Conservation (phyloP, 1,140 invertebrate species). For the Helicoverpa zea region DNA sequence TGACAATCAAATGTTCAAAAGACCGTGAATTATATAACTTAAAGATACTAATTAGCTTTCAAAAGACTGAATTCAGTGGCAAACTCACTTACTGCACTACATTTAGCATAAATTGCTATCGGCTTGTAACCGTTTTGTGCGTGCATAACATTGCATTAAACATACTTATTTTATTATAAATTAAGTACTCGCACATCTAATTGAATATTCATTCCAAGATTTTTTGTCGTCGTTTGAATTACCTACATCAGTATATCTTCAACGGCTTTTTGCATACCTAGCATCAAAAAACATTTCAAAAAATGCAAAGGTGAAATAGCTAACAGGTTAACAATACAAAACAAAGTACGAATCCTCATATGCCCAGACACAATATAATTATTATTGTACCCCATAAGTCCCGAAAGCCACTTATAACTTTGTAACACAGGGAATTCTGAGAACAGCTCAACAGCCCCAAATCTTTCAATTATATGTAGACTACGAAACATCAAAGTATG, state of each 20-base stretch:
- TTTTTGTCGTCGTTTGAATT: no score
- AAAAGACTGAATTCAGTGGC: neutral
- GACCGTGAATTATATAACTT: neutral
- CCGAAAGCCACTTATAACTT: no score
- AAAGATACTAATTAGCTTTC: neutral
- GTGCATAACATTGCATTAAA: neutral
- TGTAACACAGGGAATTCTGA: neutral
- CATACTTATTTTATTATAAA: neutral
- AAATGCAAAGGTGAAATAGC: no score
- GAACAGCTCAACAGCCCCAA: neutral
- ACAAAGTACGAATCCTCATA: no score
- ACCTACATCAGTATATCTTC: no score
- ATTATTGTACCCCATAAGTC: no score
- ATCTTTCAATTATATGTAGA: neutral
- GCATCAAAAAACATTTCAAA: no score
- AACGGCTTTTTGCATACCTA: no score
- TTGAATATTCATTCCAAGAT: no score
- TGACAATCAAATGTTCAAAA: neutral
- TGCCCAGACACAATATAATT: no score
- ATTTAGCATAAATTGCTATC: slow-evolving; percentile 22
- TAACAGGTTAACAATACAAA: no score
- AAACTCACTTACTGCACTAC: neutral
- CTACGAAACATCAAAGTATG: neutral
- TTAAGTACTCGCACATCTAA: neutral
- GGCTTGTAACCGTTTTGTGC: neutral